Evolutionary conservation across 1,140 invertebrate species (phyloP), one percentile per base, ranked within the genome.

Genomic region (Saccostrea cuccullata): DNA sequence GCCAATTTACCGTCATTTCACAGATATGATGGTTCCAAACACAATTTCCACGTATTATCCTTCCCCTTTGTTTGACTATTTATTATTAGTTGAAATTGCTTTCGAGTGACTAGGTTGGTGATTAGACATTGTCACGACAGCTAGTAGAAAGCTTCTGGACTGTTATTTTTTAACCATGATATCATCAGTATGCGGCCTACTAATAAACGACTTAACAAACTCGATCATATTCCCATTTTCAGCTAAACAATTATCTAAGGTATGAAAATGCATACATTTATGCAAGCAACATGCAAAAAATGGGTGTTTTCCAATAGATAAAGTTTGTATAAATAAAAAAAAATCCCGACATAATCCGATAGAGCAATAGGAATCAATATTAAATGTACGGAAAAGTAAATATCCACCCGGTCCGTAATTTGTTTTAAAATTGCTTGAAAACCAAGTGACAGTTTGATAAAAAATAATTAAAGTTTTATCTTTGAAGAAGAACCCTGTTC

Each of bases 81-180:
- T n/a, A 36, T 77, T 77, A 77, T 30, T 77, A 30, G 30, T 30
- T 36, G 26, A 77, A 77, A 77, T 77, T 77, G 26, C 70, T 77
- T 77, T 36, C 70, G 23, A 77, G 13, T 77, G 70, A 30, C 23
- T 15, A 12, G 70, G 26, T 30, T 30, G 70, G 26, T 77, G 23
- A 77, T 77, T 13, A 26, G 26, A 13, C 15, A 15, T 15, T 30
- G 26, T 36, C 70, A 77, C 26, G 70, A 77, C 0, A 36, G 26
- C 70, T 17, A 77, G 13, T 77, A 77, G 13, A 47, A 77, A 11
- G 23, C 13, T 64, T 13, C 23, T 30, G 70, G 8, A 15, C 70
- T 77, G 30, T 36, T 77, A 30, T 77, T 30, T 30, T 36, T 36
- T 15, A 8, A 30, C 15, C 30, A 77, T 26, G 70, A 77, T 77